Base-by-base conservation (phyloP, 1,140 invertebrate species). In the Drosophila dunni region DNA sequence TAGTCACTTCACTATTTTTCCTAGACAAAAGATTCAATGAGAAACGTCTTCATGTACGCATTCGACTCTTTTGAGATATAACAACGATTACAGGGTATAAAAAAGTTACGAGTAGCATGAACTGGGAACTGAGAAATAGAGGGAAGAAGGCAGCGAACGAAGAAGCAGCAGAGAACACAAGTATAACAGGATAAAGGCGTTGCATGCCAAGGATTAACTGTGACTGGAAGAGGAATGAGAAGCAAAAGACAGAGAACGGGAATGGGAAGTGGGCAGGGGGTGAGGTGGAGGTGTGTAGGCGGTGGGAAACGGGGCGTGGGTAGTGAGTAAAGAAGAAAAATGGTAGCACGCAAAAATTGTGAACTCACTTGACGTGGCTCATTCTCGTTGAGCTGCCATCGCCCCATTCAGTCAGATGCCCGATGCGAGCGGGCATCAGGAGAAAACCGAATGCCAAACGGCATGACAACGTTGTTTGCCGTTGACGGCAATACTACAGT, bases 351-450 rank as follows among this genome's bases (percentile, higher is more conserved):
- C 84, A 84, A 84, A 29, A 89, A 84, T 84, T 89, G 85, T 89
- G 85, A 89, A 89, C 84, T 89, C 84, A 89, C 84, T 89, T 89
- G 85, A 89, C 84, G 80, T 89, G 81, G 75, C 80, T 79, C 83
- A 88, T 88, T 88, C 83, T 79, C 79, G 66, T 75, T 77, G 82
- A 78, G 75, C 51, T 85, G 81, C 50, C 48, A 42, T 38, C 15
- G 40, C 24, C 50, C 40, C 38, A 29, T 20, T 7, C 36, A 53
- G 29, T 45, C 29, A 29, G 24, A 29, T 29, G 24, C 44, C n/a
- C 44, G 17, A 24, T 50, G 7, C 7, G 17, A 29, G n/a, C 46
- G 10, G 10, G 24, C 15, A 17, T 46, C 46, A 15, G n/a, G n/a
- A 54, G 58, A 61, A 45, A 44, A 69, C 51, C 63, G 54, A 67